phyloP scores from a whole-genome alignment of 2,797 vertebrate species.

The Anguilla megastoma region DNA sequence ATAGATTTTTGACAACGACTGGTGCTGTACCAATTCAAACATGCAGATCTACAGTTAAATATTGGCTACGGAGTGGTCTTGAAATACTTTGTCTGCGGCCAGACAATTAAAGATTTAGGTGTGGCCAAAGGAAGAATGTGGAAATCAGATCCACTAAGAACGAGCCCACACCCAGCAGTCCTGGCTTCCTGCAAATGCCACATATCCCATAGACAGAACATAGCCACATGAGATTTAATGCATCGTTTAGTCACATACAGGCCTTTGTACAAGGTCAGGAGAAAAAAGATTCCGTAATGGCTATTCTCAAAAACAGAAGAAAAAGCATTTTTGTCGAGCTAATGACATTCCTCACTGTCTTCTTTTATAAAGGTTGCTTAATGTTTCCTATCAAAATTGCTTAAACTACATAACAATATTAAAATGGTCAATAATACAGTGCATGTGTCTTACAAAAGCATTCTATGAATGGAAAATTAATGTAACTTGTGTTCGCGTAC shows the following conservation, averaged over 20 bases:
- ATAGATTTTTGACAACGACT: conserved; percentile 64
- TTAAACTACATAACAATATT: background rate
- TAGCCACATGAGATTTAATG: conserved; percentile 47
- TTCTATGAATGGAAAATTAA: background rate
- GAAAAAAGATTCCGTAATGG: conserved; percentile 12
- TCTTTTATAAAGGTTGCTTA: background rate
- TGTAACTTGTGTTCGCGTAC: background rate
- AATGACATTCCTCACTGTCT: background rate
- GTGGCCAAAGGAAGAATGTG: conserved; percentile 80
- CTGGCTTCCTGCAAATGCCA: conserved; percentile 55
- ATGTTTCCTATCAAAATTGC: background rate
- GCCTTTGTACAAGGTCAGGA: conserved; percentile 35
- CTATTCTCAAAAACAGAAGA: background rate
- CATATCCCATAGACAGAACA: conserved; percentile 41
- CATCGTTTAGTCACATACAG: conserved; percentile 47
- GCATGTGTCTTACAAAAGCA: background rate
- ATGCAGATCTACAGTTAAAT: conserved; percentile 71
- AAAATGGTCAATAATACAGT: background rate
- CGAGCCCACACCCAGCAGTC: conserved; percentile 74
- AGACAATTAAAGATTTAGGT: conserved; percentile 82
- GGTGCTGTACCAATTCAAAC: conserved; percentile 73
- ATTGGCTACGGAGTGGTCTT: conserved; percentile 73
- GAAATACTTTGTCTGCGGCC: conserved; percentile 77
- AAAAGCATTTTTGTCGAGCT: background rate
- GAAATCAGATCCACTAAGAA: conserved; percentile 70